A percentile compares a stretch with the other conserved stretches of the same genome.
Evolutionary conservation across 1,140 invertebrate genomes (phyloP).

Genomic region (Lucilia sericata): DNA sequence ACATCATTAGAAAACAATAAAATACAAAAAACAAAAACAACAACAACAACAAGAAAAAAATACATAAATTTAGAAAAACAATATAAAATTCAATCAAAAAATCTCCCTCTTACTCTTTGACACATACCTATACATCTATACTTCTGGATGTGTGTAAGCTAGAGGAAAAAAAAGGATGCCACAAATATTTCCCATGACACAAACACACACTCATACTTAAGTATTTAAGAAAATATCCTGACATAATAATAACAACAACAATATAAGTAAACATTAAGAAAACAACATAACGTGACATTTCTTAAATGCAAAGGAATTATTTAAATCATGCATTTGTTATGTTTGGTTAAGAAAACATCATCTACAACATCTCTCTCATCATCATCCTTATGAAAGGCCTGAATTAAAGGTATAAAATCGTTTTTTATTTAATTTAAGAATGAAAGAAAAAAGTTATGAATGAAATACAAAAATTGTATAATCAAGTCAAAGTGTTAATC

Average conservation of each 20-base stretch:
- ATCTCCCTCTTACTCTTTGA: not conserved
- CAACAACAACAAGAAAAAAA: constrained; percentile 4
- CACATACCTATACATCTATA: not conserved
- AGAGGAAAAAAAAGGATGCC: constrained; percentile 3
- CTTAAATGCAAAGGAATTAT: constrained; percentile 20
- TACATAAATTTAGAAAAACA: not conserved
- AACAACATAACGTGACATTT: constrained; percentile 31
- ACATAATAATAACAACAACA: not conserved
- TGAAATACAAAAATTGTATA: not conserved
- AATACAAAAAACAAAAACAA: constrained; percentile 16
- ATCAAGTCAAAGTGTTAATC: constrained; percentile 15
- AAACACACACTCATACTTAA: not conserved
- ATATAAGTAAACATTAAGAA: not conserved
- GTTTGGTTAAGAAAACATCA: not conserved
- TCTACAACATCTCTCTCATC: too few relatives aligned
- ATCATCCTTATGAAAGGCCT: not conserved
- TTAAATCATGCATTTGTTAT: constrained; percentile 3
- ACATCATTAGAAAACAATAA: constrained; percentile 44
- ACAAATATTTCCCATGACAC: constrained; percentile 24
- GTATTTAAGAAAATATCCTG: not conserved
- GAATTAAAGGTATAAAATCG: not conserved
- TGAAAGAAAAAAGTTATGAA: not conserved
- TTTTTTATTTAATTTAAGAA: not conserved
- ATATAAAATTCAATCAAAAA: constrained; percentile 33
- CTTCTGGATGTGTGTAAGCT: too few relatives aligned